Percentiles rank a stretch among this genome's conserved stretches.
Conservation (phyloP, 30 jellyfish, hydroid and myxozoan species). For the Aurelia sp. region DNA sequence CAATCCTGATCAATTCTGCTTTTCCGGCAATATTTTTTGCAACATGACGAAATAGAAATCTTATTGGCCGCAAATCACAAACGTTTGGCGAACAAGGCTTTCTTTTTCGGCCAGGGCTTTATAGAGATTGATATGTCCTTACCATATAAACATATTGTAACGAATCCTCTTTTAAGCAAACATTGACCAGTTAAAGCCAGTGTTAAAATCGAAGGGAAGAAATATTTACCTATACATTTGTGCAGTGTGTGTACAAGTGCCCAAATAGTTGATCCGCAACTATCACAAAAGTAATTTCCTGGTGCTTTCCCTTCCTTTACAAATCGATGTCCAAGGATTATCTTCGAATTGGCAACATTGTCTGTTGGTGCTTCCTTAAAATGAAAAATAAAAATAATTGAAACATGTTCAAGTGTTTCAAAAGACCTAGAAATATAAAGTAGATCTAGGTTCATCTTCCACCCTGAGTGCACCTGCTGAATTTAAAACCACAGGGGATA, state of each 20-base stretch:
- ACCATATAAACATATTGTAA: neutral
- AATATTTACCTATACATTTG: slow-evolving; percentile 73
- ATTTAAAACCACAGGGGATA: too few species aligned
- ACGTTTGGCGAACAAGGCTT: neutral
- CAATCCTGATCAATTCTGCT: too few species aligned
- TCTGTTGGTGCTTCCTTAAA: slow-evolving; percentile 68
- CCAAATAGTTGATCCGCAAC: slow-evolving; percentile 91
- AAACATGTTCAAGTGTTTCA: neutral
- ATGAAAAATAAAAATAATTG: neutral
- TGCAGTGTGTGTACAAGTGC: slow-evolving; percentile 75
- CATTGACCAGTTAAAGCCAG: neutral
- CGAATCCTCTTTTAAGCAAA: neutral
- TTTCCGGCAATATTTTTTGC: too few species aligned
- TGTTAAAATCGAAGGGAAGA: neutral
- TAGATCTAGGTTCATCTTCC: too few species aligned
- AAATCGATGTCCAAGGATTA: slow-evolving; percentile 85
- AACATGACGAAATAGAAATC: neutral
- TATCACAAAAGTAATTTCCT: slow-evolving; percentile 79
- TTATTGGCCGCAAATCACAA: neutral
- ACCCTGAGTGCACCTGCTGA: too few species aligned
- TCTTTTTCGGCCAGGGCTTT: neutral
- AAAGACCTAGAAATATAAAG: neutral
- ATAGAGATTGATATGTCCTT: neutral
- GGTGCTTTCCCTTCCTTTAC: slow-evolving; percentile 70
- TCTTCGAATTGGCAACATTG: slow-evolving; percentile 42